A percentile compares a stretch with the other conserved stretches of the same genome.
phyloP scores from a whole-genome alignment of 2,797 vertebrate species.

The Sebastes wilsoni region DNA sequence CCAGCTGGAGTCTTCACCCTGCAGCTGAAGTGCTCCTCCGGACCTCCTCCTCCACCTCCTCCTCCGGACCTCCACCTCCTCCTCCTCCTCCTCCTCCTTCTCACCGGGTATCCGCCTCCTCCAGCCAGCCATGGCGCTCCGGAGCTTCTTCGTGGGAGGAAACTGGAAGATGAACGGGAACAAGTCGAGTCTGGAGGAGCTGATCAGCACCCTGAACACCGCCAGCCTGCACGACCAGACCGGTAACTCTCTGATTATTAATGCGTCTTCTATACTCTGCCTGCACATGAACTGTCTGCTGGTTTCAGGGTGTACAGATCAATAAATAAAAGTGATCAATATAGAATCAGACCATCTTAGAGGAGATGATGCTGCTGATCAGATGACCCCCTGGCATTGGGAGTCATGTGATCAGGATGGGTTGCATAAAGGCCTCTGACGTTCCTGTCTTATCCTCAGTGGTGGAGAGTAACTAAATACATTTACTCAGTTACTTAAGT shows the following conservation, averaged over 20 bases:
- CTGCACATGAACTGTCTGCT: not conserved
- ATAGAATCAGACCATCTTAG: not conserved
- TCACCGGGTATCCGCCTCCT: not conserved
- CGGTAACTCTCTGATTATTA: slow-evolving; percentile 63
- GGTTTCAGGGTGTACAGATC: not conserved
- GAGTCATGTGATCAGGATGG: slow-evolving; percentile 34
- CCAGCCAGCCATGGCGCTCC: slow-evolving; percentile 80
- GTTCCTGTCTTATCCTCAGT: not conserved
- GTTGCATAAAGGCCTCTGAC: slow-evolving; percentile 24
- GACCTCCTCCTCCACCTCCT: not conserved
- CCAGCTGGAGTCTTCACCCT: not conserved
- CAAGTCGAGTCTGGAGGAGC: slow-evolving; percentile 85
- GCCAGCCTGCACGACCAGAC: slow-evolving; percentile 86
- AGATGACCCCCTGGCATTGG: slow-evolving; percentile 5
- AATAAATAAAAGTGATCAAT: not conserved
- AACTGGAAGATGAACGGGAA: slow-evolving; percentile 96
- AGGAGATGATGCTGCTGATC: not conserved
- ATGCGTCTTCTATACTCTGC: not conserved
- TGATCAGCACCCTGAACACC: slow-evolving; percentile 85
- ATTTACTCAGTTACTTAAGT: not conserved
- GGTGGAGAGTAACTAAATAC: not conserved
- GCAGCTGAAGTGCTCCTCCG: not conserved
- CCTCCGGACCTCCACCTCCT: not conserved
- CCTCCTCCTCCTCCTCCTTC: not conserved
- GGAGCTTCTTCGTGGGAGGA: slow-evolving; percentile 92